Base-by-base conservation (phyloP, 2,113 vertebrate species). In the Alosa alosa region DNA sequence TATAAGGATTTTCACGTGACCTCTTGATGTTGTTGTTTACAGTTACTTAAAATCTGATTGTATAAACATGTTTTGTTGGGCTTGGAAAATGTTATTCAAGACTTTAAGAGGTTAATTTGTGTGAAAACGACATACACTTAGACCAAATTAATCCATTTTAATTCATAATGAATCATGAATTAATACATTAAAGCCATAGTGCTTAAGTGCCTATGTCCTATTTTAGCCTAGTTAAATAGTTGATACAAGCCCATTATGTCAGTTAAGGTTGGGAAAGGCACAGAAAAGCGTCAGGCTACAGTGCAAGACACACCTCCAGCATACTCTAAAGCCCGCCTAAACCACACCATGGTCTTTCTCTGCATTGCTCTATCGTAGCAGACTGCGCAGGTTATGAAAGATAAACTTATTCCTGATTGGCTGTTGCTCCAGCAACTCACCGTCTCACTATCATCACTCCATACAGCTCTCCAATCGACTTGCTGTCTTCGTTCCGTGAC, bases 381-480 rank as follows among this genome's bases (percentile, higher is more conserved):
- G 49, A 20, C 68, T 78, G 39, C 60, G 1, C 0, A 81, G n/a
- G 83, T 90, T 90, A 89, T 81, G 90, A 91, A 92, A 91, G 89
- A 41, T 44, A 1, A 72, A 3, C 84, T 72, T 39, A 64, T 36
- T 52, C 86, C 86, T 91, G 87, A 95, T 95, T 95, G 93, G 95
- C 68, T 82, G 85, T 87, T 81, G 83, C 86, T 78, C 31, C 60
- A 49, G 90, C 72, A 90, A 88, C 91, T 87, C 84, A 17, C 88
- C 87, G 91, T 95, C 95, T 95, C 90, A 95, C 95, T 95, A 95
- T 95, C 90, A 91, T 95, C 95, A 87, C 90, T 96, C 94, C 95
- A 96, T 91, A 75, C 84, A 20, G 17, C 11, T 0, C 84, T 36
- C 95, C 95, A 96, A 95, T 95, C 93, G 88, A 82, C n/a, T 83